Evolutionary conservation across 2,113 vertebrate genomes (phyloP).

Genomic region (Hyla sarda): DNA sequence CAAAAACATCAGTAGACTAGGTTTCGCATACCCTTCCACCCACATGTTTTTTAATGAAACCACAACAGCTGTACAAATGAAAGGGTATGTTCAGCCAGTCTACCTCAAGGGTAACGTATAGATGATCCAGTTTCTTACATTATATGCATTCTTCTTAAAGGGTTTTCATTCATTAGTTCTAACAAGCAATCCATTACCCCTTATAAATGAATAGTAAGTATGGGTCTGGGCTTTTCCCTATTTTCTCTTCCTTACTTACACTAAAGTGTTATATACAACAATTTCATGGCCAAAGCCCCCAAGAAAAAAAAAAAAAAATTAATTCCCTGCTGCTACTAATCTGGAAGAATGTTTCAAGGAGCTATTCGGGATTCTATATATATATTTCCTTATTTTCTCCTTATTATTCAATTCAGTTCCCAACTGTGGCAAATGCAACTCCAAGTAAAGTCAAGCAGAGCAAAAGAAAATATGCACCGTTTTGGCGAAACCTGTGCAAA

Average conservation of each 20-base stretch:
- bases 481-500: too few species aligned
- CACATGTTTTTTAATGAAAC: conserved; percentile 22
- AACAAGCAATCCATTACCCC: background rate
- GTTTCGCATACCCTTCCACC: conserved; percentile 32
- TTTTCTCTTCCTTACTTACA: background rate
- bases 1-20: background rate
- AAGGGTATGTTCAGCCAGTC: background rate
- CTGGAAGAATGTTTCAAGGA: background rate
- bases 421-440: background rate
- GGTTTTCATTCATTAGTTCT: background rate
- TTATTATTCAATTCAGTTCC: background rate
- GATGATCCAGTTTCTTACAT: background rate
- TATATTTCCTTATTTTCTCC: too few species aligned
- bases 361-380: background rate
- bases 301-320: too few species aligned
- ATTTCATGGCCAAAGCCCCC: background rate
- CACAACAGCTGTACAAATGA: conserved; percentile 54
- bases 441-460: background rate
- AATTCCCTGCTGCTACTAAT: background rate
- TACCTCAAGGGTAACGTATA: background rate
- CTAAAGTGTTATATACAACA: background rate
- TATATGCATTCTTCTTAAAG: background rate
- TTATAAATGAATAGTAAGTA: background rate
- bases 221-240: background rate
- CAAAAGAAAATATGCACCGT: too few species aligned